Conservation (phyloP, 2,888 invertebrate genomes). For the Heliconius sara region DNA sequence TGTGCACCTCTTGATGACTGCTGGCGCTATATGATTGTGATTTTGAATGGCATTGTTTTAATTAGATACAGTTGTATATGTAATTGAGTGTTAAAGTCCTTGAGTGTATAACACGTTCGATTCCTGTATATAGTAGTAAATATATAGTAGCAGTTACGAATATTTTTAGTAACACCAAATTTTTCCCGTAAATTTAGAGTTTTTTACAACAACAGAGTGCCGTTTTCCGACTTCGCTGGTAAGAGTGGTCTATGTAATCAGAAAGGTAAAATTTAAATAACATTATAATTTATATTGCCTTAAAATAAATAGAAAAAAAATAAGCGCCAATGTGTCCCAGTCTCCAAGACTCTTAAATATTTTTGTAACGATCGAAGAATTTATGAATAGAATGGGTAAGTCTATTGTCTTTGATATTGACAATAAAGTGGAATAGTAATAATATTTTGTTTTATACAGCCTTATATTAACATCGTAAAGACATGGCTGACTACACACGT, state of each 20-base stretch:
- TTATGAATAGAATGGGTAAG: constrained; percentile 3
- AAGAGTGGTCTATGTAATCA: no score
- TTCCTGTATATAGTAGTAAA: no score
- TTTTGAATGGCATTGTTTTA: constrained; percentile 13
- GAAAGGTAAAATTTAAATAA: no score
- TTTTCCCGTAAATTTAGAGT: no score
- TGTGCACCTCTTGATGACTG: constrained; percentile 38
- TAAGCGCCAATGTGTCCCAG: neutral
- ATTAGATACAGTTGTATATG: neutral
- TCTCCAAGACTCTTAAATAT: neutral
- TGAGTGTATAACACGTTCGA: neutral
- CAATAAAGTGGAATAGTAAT: neutral
- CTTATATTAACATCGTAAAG: neutral
- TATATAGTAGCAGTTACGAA: no score
- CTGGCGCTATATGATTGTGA: constrained; percentile 23
- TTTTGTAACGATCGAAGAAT: neutral
- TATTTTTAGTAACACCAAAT: no score
- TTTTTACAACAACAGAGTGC: no score
- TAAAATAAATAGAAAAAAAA: neutral
- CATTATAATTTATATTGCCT: neutral
- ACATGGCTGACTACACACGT: neutral
- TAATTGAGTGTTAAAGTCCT: neutral
- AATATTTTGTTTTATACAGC: constrained; percentile 1
- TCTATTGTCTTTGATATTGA: constrained; percentile 8
- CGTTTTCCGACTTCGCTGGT: no score